Evolutionary conservation across 1,140 invertebrate species (phyloP).

Genomic region (Drosophila murphyi): DNA sequence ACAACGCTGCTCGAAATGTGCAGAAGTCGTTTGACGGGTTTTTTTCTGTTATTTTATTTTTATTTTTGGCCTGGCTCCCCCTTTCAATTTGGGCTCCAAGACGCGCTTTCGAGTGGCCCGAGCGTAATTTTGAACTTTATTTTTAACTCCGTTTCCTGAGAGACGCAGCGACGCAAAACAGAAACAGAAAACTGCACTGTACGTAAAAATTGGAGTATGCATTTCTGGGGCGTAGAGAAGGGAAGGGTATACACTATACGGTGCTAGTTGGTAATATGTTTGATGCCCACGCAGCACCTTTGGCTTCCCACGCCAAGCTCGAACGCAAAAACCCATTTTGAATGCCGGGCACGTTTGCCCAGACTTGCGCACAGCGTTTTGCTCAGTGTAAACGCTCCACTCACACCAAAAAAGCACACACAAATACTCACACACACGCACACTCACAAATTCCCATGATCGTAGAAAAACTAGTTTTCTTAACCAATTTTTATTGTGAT

Average conservation of each 20-base stretch:
- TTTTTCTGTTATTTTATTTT: slow-evolving; percentile 1
- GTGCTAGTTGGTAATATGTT: slow-evolving; percentile 35
- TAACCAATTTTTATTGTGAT: slow-evolving; percentile 76
- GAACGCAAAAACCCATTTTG: slow-evolving; percentile 48
- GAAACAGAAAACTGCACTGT: slow-evolving; percentile 28
- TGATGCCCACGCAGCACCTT: slow-evolving; percentile 54
- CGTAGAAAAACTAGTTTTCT: slow-evolving; percentile 74
- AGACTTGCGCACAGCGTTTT: slow-evolving; percentile 55
- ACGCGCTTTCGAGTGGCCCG: slow-evolving; percentile 25
- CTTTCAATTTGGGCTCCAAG: slow-evolving; percentile 44
- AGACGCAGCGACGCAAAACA: background rate
- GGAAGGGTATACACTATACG: slow-evolving; percentile 5
- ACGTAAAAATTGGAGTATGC: slow-evolving; percentile 36
- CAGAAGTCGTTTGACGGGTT: slow-evolving; percentile 81
- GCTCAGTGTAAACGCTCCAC: slow-evolving; percentile 59
- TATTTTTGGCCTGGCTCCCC: background rate
- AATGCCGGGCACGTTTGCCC: slow-evolving; percentile 64
- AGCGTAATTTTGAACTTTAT: slow-evolving; percentile 26
- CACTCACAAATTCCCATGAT: slow-evolving; percentile 44
- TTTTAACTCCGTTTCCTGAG: slow-evolving; percentile 38
- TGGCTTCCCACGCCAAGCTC: slow-evolving; percentile 60
- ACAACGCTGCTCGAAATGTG: slow-evolving; percentile 71
- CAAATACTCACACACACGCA: slow-evolving; percentile 31
- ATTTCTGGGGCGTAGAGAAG: background rate
- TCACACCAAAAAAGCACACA: slow-evolving; percentile 8